Base-by-base conservation (phyloP, 2,797 vertebrate genomes). In the Pagetopsis macropterus region DNA sequence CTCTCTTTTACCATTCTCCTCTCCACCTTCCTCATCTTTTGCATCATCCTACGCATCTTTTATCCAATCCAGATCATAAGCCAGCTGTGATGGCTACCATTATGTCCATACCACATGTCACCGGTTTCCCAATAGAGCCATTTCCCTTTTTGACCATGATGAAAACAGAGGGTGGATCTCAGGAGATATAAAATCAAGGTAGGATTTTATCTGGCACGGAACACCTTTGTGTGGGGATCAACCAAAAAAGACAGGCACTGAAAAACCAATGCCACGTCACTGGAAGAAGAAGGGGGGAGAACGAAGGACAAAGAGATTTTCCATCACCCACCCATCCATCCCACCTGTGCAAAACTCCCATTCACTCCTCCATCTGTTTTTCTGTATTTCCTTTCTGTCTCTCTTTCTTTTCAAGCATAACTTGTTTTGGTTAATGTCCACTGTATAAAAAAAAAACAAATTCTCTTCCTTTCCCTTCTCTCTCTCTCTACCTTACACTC, bases 91-190 rank as follows among this genome's bases (percentile, higher is more conserved):
- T 94, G 83, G 84, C 79, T 92, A 89, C 91, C 92, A 92, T 80
- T 80, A 94, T 94, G 92, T 92, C 60, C 51, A 76, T 90, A 91
- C 89, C 92, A 94, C 78, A 94, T 93, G 92, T 90, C 78, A 58
- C 68, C 12, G 81, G 81, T 93, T 90, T 92, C 85, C 79, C 65
- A 85, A 89, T 92, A 85, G 74, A 78, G 68, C 31, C 75, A 65
- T 65, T 80, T 91, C 72, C 78, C 72, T 82, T 90, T 87, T 88
- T 76, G 82, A 91, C 84, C 82, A 85, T 79, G 65, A 77, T 84
- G 74, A 88, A 92, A 92, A 91, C 85, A 91, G 77, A 83, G 84
- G 82, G 57, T 50, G 70, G 72, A 85, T 71, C 85, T 78, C 57
- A 74, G 89, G 88, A 93, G 73, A 87, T 83, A 90, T 93, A 92